Evolutionary conservation across 2,797 vertebrate species (phyloP).

Genomic region (Anniella stebbinsi): DNA sequence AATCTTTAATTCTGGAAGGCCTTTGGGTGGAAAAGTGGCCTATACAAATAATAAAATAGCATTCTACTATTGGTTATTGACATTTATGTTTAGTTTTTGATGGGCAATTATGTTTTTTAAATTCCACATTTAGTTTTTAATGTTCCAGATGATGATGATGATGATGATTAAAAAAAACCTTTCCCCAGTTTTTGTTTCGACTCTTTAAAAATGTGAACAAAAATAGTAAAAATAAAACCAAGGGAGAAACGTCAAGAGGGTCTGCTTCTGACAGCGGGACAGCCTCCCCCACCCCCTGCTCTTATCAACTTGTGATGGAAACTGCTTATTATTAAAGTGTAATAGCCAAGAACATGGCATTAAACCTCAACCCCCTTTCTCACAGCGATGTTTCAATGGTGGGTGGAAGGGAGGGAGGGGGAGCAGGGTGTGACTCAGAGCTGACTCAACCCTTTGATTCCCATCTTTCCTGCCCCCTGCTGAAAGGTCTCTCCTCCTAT

Average conservation of each 20-base stretch:
- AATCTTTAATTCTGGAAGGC: background rate
- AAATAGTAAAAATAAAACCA: background rate
- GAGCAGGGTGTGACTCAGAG: slow-evolving; percentile 8
- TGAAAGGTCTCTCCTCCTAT: background rate
- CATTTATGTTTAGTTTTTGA: background rate
- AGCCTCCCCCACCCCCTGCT: background rate
- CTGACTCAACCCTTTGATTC: slow-evolving; percentile 32
- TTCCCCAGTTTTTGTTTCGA: background rate
- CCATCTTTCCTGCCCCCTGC: background rate
- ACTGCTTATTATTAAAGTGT: slow-evolving; percentile 6
- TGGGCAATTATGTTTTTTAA: background rate
- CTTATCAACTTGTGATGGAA: slow-evolving; percentile 6
- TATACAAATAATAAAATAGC: background rate
- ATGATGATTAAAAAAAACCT: background rate
- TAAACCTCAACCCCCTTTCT: background rate
- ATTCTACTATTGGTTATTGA: background rate
- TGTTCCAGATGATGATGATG: background rate
- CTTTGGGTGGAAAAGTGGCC: background rate
- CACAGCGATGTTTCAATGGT: slow-evolving; percentile 8
- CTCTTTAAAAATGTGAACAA: background rate
- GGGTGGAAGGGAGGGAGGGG: background rate
- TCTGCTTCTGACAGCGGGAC: background rate
- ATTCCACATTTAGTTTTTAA: background rate
- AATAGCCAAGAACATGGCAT: slow-evolving; percentile 19
- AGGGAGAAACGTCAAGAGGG: background rate